Base-by-base conservation (phyloP, 2,113 vertebrate species). In the Noturus placidus region DNA sequence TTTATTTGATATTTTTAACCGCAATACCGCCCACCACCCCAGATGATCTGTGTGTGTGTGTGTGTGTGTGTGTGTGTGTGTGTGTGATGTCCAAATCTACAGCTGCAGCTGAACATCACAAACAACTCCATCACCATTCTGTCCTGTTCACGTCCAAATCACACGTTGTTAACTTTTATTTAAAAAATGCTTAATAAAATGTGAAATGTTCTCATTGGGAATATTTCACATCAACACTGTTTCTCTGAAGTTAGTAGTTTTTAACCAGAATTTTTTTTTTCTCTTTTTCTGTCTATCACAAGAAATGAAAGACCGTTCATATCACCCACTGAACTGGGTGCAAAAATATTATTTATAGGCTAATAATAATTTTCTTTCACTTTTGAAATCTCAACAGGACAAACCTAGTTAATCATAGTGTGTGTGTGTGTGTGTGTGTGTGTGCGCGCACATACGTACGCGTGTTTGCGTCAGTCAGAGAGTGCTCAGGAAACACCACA, bases 401-500 rank as follows among this genome's bases (percentile, higher is more conserved):
- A 33, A 42, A 77, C 22, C 20, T 76, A 77, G 9, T 77, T 77
- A 46, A 50, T 50, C 74, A 46, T 22, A 22, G 15, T 74, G 17
- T 76, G 72, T 77, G 46, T 78, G 76, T 78, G 25, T 78, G 74
- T 52, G 74, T 78, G 80, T 88, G 54, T 59, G 52, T 42, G 70
- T 5, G 56, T 46, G 35, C 22, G 35, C 6, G 6, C 6, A 6
- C 42, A 6, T 46, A 46, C 5, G 42, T 46, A 46, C 6, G 6
- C 42, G 6, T 46, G 59, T 63, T 27, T 83, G 67, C 46, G 86
- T 89, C 88, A 85, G 33, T 35, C 83, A 70, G 82, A 79, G 80
- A 77, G 80, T 17, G 4, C 46, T 84, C 81, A 87, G 72, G 86
- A 91, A 91, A 65, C 22, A 54, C 70, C 74, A 87, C 82, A 88